These are phyloP conservation scores for Ibidorhyncha struthersii DNA, from an alignment of 2,113 vertebrate genomes.

Conservation along the genomic window DNA sequence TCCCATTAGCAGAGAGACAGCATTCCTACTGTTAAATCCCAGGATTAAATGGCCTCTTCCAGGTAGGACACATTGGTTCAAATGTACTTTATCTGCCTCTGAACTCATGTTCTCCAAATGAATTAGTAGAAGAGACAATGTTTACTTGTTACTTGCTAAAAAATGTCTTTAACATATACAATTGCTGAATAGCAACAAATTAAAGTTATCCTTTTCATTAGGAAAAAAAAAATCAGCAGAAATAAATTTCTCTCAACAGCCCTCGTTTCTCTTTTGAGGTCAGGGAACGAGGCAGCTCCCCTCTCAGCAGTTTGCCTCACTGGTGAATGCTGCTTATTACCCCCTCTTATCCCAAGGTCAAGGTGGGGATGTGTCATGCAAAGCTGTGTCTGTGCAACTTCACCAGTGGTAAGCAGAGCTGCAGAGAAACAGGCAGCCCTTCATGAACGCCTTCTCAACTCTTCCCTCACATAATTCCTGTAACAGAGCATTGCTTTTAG, in stretches of 20 bases:
- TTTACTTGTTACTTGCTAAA: neutral
- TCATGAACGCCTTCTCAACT: neutral
- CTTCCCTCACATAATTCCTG: neutral
- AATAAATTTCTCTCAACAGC: neutral
- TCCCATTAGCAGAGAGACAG: neutral
- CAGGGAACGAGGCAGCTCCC: neutral
- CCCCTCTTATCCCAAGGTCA: fast-evolving
- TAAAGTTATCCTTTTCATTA: neutral
- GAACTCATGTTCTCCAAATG: neutral
- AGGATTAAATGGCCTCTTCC: neutral
- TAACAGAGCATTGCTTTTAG: neutral
- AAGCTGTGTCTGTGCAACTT: neutral
- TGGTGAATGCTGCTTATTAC: neutral
- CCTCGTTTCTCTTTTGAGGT: neutral
- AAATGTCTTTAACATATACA: neutral
- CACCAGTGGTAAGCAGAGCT: neutral
- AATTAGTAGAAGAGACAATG: neutral
- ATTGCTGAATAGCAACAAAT: neutral
- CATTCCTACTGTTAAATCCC: neutral
- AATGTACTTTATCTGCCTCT: neutral
- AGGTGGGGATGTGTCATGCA: neutral
- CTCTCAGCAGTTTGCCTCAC: neutral
- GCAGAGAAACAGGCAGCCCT: neutral
- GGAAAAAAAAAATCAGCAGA: neutral
- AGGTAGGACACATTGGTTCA: neutral